phyloP scores from a whole-genome alignment of 2,113 vertebrate species.

The Semicossyphus pulcher region DNA sequence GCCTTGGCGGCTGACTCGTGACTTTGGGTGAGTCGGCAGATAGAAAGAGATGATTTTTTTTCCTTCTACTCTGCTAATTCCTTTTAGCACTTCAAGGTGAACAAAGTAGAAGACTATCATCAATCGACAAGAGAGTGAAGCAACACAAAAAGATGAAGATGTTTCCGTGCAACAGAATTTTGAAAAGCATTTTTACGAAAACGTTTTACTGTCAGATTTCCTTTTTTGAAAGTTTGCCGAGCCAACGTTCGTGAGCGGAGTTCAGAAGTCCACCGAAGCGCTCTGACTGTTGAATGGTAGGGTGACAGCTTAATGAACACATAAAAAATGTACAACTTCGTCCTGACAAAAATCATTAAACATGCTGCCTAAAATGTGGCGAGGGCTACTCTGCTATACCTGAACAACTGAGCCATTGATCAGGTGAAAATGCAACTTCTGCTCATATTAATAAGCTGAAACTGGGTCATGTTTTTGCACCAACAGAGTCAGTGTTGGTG shows the following conservation, averaged over 20 bases:
- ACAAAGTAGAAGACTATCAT: background rate
- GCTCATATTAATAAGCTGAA: conserved; percentile 42
- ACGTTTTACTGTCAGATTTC: background rate
- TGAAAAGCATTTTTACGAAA: background rate
- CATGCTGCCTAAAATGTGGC: background rate
- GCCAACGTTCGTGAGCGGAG: too few species aligned
- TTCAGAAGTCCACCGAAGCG: background rate
- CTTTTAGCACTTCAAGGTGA: conserved; percentile 32
- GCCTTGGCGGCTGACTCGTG: conserved; percentile 37
- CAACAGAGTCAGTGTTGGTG: conserved; percentile 21
- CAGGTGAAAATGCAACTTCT: conserved; percentile 33
- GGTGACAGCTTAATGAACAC: background rate
- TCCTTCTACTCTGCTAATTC: conserved; percentile 6
- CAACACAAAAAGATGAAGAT: background rate
- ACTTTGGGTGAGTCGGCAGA: conserved; percentile 26
- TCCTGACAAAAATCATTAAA: background rate
- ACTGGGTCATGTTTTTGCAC: conserved; percentile 58
- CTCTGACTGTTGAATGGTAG: too few species aligned
- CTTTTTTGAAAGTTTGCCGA: background rate
- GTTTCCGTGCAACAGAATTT: background rate
- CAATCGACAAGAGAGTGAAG: background rate
- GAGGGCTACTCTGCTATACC: conserved; percentile 25
- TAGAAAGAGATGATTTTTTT: conserved; percentile 13
- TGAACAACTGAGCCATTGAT: conserved; percentile 28
- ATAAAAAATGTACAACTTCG: background rate